Base-by-base conservation (phyloP, 2,888 invertebrate genomes). In the Anorthoa munda region DNA sequence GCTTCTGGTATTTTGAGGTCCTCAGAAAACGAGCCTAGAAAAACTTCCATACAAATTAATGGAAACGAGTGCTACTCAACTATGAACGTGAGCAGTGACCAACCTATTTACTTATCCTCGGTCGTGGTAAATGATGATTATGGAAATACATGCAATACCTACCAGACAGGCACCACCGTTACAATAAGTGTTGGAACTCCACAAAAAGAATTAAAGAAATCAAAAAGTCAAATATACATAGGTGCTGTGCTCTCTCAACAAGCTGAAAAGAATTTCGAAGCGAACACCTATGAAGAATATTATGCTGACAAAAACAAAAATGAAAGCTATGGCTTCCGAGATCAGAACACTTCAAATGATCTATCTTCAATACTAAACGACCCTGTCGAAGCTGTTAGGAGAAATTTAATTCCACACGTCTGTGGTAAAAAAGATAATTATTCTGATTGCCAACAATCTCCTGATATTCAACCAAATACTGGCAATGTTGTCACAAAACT, bases 1-100 rank as follows among this genome's bases (percentile, higher is more conserved):
- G 82, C 82, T 75, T 88, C 87, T 86, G 87, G 90, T 45, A 78
- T 88, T n/a, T 84, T 90, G 75, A 91, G 92, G 69, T 88, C 90
- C 56, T 84, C 88, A 31, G 95, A 95, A 89, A 93, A 92, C 78
- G 96, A 96, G 79, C 93, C 95, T 17, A 95, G 97, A 86, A 97
- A 97, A 94, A 97, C 98, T 23, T 98, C 98, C 18, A 98, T 98
- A 87, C 96, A 98, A 96, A 98, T 98, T 89, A 98, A 96, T 90
- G 98, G 97, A 68, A 97, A 97, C 91, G 98, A 97, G 94, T 98
- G 97, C 93, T 98, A 98, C 89, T 98, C 97, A 63, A 98, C 98
- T 23, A 97, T 98, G 93, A 98, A 98, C 91, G 97, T 98, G 2
- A 97, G 96, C 85, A 97, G 97, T 88, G 97, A 98, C 87, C 97